Conservation (phyloP, 2,888 invertebrate species). For the Chaetogeoica ovagalla region DNA sequence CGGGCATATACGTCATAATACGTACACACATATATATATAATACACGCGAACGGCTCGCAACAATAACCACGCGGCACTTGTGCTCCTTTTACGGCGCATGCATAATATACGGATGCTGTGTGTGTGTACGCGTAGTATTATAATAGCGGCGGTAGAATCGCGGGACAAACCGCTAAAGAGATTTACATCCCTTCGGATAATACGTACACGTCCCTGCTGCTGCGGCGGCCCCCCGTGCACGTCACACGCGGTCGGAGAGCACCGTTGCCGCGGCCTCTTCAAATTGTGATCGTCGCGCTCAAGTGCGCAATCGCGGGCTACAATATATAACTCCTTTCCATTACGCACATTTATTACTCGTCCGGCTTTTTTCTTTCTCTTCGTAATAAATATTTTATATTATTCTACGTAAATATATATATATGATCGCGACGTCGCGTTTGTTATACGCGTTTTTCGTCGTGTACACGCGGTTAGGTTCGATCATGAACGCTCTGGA, state of each 20-base stretch:
- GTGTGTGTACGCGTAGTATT: not conserved
- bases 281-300: not conserved
- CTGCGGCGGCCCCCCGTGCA: not conserved
- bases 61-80: not conserved
- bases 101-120: not conserved
- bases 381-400: no score
- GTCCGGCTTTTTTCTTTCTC: no score
- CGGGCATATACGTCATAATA: not conserved
- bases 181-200: conserved; percentile 12
- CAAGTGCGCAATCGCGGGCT: not conserved
- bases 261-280: not conserved
- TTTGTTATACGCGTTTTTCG: no score
- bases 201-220: no score
- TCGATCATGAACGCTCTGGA: no score
- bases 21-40: no score
- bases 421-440: no score
- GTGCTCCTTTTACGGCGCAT: not conserved
- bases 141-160: not conserved
- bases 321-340: not conserved
- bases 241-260: not conserved
- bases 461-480: no score
- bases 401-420: no score
- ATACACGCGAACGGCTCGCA: not conserved
- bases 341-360: no score
- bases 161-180: conserved; percentile 7